Base-by-base conservation (phyloP, 1,140 invertebrate species). In the Cydia splendana region DNA sequence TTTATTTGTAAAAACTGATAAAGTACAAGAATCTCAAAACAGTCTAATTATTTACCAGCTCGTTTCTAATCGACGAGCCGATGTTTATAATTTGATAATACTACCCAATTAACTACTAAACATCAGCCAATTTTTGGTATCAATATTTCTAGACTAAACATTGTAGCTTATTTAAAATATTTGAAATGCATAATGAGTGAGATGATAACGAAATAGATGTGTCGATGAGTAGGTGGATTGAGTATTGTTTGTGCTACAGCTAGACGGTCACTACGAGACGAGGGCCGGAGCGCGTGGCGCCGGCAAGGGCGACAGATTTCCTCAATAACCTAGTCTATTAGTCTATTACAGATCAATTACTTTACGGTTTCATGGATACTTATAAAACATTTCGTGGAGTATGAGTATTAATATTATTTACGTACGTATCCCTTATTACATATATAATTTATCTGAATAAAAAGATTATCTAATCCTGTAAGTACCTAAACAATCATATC, bases 21-120 rank as follows among this genome's bases (percentile, higher is more conserved):
- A 82, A 87, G 79, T 87, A 85, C 77, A 85, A 85, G 85, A 86
- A 86, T 87, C 82, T 87, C 80, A 88, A 91, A 88, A 88, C 83
- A 85, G 82, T 87, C 81, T 85, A 88, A 81, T 76, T 76, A 77
- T 79, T 81, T 81, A 78, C 78, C 65, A 73, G 75, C 77, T 75
- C 67, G 30, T 62, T 74, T 77, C 67, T 62, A 71, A 30, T 42
- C 15, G 48, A 74, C 75, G 65, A 78, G 77, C 77, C 45, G 73
- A 42, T 62, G 30, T 78, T 78, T 77, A 79, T 75, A 74, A 42
- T 28, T 80, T 57, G 73, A 38, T 73, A 79, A 78, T 77, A 77
- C 78, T 81, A 82, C 77, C 77, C 76, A 84, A 81, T 84, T 84
- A 81, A 82, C 75, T 83, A 85, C 82, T 83, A 81, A 80, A 82